A percentile compares a stretch with the other conserved stretches of the same genome.
Evolutionary conservation across 2,888 invertebrate species (phyloP).

Genomic region (Julus scandinavius): DNA sequence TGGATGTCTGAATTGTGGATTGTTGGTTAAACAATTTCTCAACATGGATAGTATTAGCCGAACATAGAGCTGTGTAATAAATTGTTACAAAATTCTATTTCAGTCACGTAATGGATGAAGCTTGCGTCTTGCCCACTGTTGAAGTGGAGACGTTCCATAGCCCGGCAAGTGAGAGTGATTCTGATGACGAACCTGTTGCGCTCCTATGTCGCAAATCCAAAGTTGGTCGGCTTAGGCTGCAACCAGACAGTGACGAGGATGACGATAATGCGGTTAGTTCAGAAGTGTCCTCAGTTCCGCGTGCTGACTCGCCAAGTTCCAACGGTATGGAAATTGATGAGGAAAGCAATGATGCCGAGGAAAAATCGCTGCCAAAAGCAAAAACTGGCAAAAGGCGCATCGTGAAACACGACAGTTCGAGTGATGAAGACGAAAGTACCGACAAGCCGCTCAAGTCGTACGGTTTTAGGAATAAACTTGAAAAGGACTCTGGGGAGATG

Average conservation of each 20-base stretch:
- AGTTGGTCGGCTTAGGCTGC: background rate
- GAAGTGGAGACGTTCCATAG: background rate
- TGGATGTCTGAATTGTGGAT: background rate
- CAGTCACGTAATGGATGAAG: background rate
- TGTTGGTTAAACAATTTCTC: too few relatives aligned
- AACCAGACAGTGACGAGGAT: background rate
- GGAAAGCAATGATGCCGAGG: background rate
- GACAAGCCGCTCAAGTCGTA: background rate
- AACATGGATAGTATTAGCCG: too few relatives aligned
- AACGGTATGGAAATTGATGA: background rate
- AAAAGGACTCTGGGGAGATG: background rate
- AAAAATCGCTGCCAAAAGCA: background rate
- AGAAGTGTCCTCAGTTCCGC: background rate
- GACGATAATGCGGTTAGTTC: background rate
- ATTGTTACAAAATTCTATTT: background rate
- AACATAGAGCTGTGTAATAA: background rate
- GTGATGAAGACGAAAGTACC: background rate
- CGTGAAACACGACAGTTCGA: background rate
- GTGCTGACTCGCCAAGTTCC: background rate
- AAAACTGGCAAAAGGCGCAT: background rate
- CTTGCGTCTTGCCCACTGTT: background rate
- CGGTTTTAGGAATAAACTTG: background rate
- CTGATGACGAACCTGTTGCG: background rate
- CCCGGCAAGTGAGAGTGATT: background rate
- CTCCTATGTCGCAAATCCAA: background rate